Evolutionary conservation across 2,888 invertebrate species (phyloP), one percentile per base, ranked within the genome.

Genomic region (Alviniconcha strummeri): DNA sequence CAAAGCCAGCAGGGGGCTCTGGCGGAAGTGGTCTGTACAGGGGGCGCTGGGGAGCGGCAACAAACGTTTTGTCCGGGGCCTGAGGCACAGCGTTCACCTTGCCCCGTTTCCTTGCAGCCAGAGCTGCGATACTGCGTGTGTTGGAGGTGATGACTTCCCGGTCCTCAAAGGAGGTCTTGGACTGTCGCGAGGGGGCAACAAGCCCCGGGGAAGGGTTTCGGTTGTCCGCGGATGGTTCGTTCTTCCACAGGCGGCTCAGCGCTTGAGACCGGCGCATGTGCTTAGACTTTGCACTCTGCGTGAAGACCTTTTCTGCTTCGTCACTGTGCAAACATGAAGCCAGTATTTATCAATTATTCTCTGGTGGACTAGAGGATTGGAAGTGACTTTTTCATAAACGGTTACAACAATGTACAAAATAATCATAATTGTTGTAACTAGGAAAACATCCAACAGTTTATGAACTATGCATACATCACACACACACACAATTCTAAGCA

Each of bases 111-210:
- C 87, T 89, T 6, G 92, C 92, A 9, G 93, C 93, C 81, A 93
- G 86, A 8, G 92, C 92, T 11, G 91, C 91, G 69, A 93, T 93
- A 87, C 88, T 91, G 78, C 93, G 86, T 5, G 93, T 93, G 83
- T 91, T 91, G 15, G 90, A 88, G 19, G 90, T 84, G 19, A 92
- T 92, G 64, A 89, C 88, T 74, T 85, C 86, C 15, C 90, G 85
- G 81, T 91, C 91, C 67, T 89, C 90, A 64, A 87, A 87, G 3
- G 90, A 87, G n/a, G 85, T 80, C 81, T 82, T 82, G 17, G 82
- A 84, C 80, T 82, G 85, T 71, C 89, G 86, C 7, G 90, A 89
- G 4, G 88, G 88, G 8, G 87, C 85, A 17, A 83, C 19, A 4
- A 87, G 85, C 15, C 83, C 75, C 3, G 85, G 84, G 54, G 83